These are phyloP conservation scores for Drosophila orosa DNA, from an alignment of 1,140 invertebrate species.

Conservation along the genomic window DNA sequence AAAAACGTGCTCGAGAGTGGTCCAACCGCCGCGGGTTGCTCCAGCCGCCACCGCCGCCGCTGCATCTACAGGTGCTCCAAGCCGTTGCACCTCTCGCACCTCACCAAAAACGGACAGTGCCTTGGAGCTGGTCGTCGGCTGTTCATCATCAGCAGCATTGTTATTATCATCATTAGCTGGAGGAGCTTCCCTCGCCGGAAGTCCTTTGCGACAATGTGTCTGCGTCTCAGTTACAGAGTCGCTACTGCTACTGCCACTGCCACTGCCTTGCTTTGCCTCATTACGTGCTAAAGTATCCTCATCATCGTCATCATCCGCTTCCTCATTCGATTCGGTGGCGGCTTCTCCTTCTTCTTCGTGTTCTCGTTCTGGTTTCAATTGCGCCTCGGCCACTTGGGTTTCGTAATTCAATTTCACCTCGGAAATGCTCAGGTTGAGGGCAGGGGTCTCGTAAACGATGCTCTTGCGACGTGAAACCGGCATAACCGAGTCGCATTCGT, in stretches of 20 bases:
- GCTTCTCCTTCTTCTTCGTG: conserved; percentile 11
- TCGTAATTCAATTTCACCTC: conserved; percentile 75
- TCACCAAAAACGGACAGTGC: conserved; percentile 74
- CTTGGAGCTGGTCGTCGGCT: conserved; percentile 66
- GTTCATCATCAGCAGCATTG: conserved; percentile 28
- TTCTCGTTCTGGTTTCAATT: conserved; percentile 5
- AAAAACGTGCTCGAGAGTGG: conserved; percentile 80
- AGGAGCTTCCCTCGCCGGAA: conserved; percentile 48
- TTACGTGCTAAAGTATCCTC: conserved; percentile 53
- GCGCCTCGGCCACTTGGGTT: conserved; percentile 39
- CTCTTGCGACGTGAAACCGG: conserved; percentile 39
- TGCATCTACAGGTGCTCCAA: background rate
- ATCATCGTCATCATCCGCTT: conserved; percentile 19
- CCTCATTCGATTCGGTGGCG: conserved; percentile 37
- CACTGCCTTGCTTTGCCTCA: conserved; percentile 15
- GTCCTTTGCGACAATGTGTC: conserved; percentile 50
- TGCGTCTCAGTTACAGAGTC: conserved; percentile 30
- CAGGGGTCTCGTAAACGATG: conserved; percentile 74
- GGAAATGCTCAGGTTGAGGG: conserved; percentile 72
- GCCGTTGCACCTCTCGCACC: conserved; percentile 55
- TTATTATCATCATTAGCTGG: conserved; percentile 18
- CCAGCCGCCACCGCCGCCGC: conserved; percentile 26
- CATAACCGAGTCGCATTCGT: conserved; percentile 39
- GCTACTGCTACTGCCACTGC: background rate
- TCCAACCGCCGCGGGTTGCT: conserved; percentile 53